Percentiles rank a stretch among this genome's conserved stretches.
Evolutionary conservation across 2,888 invertebrate species (phyloP).

Genomic region (Folsomia manolachei): DNA sequence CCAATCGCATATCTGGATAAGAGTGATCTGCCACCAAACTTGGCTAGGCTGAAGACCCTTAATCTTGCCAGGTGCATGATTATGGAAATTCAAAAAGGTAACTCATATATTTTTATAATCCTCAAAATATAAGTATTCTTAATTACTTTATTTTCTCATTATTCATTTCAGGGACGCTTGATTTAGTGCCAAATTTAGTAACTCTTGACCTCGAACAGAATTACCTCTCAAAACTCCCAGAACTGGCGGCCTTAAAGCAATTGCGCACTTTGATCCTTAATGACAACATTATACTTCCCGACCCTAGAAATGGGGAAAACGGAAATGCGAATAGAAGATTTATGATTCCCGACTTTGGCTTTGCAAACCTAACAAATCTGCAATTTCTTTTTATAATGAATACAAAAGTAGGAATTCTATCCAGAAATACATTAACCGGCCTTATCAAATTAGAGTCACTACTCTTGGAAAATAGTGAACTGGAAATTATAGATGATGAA

Average conservation of each 20-base stretch:
- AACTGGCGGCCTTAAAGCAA: neutral
- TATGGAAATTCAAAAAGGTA: slow-evolving; percentile 16
- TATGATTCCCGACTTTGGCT: neutral
- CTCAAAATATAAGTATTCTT: too few species aligned
- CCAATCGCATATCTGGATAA: slow-evolving; percentile 18
- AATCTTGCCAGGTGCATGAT: slow-evolving; percentile 35
- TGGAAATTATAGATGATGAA: slow-evolving; percentile 34
- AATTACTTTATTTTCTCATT: too few species aligned
- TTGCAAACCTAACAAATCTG: neutral
- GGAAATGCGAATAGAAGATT: neutral
- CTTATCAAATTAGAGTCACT: slow-evolving; percentile 19
- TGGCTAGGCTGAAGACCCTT: slow-evolving; percentile 26
- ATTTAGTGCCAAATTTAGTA: slow-evolving; percentile 20
- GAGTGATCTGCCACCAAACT: slow-evolving; percentile 20
- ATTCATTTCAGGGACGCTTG: slow-evolving; percentile 37
- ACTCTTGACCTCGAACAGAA: slow-evolving; percentile 27
- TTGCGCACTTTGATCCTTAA: neutral
- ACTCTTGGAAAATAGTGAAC: slow-evolving; percentile 13
- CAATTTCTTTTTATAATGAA: neutral
- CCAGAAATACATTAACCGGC: slow-evolving; percentile 15
- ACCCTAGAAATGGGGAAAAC: slow-evolving; percentile 17
- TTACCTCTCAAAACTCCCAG: slow-evolving; percentile 25
- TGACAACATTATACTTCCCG: slow-evolving; percentile 6
- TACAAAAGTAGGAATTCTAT: slow-evolving; percentile 18
- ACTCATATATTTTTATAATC: too few species aligned